Evolutionary conservation across 2,888 invertebrate species (phyloP), one percentile per base, ranked within the genome.

Genomic region (Acronicta aceris): DNA sequence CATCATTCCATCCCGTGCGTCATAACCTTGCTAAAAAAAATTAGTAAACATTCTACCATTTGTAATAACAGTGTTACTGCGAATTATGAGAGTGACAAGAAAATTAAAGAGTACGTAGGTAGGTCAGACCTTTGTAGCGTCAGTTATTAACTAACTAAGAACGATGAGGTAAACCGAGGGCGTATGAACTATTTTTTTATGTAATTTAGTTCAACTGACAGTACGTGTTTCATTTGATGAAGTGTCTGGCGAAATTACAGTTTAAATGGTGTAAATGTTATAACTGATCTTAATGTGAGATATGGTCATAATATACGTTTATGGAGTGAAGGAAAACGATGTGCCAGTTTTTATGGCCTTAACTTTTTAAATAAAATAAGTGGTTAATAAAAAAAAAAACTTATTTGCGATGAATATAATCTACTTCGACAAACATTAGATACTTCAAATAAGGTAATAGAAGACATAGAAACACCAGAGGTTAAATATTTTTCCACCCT

Each of bases 81-180:
- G 10, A 47, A 30, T n/a, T 15, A 36, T 42, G 52, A 52, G 41
- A 62, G 45, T 58, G 64, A 58, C 70, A 59, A 38, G 47, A 51
- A 68, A 64, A 70, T 63, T 64, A 70, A 63, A 64, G 59, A 54
- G 1, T 30, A 51, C 46, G 59, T 71, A 42, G 38, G 54, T 52
- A 30, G 68, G 16, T 3, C 33, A 33, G 12, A 46, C 63, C 49
- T 47, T 21, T 43, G 25, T 40, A 49, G 17, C 50, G 12, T 36
- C 45, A 45, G 38, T 43, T 55, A n/a, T n/a, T n/a, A n/a, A 65
- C 21, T 55, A 49, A 71, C 65, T 59, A 69, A 65, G 38, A 65
- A 40, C 21, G 38, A 55, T 71, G 59, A 65, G 25, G 55, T 59
- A 48, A 59, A 71, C 36, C 8, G 13, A 52, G 13, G 17, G 12